Conservation (phyloP, 2,888 invertebrate genomes). For the Tenodera sinensis region DNA sequence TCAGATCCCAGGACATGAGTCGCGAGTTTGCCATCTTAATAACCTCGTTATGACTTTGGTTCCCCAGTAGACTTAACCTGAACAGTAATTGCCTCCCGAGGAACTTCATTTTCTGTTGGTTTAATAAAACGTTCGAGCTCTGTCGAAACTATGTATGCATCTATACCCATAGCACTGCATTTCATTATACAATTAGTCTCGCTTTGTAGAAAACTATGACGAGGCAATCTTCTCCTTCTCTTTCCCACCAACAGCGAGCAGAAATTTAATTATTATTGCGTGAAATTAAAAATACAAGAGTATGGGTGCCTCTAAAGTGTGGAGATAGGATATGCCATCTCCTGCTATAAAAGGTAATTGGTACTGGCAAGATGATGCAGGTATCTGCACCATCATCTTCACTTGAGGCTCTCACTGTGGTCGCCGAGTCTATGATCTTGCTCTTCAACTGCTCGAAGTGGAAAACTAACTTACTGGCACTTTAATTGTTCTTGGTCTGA, state of each 20-base stretch:
- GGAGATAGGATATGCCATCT: neutral
- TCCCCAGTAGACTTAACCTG: neutral
- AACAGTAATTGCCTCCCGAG: neutral
- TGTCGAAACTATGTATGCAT: neutral
- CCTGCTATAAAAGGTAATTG: neutral
- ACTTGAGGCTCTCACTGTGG: no score
- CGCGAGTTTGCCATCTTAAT: neutral
- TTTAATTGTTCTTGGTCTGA: no score
- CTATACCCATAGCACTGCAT: neutral
- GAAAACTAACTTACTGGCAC: neutral
- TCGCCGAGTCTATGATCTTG: neutral
- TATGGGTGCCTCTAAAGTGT: neutral
- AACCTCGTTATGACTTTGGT: neutral
- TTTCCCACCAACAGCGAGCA: neutral
- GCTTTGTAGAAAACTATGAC: neutral
- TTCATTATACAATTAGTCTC: neutral
- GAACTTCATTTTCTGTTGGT: neutral
- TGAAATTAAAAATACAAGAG: neutral
- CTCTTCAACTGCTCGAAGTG: neutral
- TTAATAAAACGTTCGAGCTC: neutral
- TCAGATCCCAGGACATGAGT: no score
- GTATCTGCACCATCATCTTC: neutral
- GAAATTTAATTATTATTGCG: neutral
- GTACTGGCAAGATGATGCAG: neutral
- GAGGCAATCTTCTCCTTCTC: neutral